Evolutionary conservation across 2,113 vertebrate species (phyloP).

Genomic region (Chaetodon auriga): DNA sequence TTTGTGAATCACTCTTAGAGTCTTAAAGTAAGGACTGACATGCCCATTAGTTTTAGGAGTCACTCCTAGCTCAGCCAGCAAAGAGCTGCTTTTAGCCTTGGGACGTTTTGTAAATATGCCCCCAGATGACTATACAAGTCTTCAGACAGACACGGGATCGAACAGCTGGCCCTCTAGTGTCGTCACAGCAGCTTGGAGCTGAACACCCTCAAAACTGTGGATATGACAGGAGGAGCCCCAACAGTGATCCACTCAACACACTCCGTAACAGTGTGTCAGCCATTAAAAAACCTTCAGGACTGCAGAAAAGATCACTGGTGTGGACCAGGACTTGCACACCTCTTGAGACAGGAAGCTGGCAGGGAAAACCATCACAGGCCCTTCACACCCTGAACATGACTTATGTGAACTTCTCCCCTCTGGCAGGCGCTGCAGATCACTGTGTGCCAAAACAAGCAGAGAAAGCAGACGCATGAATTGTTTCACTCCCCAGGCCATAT

Average conservation of each 20-base stretch:
- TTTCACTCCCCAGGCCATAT: slow-evolving; percentile 14
- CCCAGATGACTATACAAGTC: background rate
- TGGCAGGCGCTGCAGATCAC: slow-evolving; percentile 1
- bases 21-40: background rate
- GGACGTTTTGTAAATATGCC: background rate
- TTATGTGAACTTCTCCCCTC: slow-evolving; percentile 42
- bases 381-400: slow-evolving; percentile 59
- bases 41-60: background rate
- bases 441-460: slow-evolving; percentile 57
- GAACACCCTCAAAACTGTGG: too few species aligned
- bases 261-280: background rate
- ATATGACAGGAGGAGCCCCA: background rate
- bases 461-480: slow-evolving; percentile 17
- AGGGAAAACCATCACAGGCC: slow-evolving; percentile 37
- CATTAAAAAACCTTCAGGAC: background rate
- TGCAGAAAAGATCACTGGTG: slow-evolving; percentile 40
- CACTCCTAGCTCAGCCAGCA: background rate
- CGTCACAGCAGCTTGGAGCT: background rate
- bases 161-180: background rate
- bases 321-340: slow-evolving; percentile 1
- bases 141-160: background rate
- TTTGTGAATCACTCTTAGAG: background rate
- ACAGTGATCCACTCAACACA: background rate
- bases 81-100: background rate
- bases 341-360: slow-evolving; percentile 50